phyloP scores from a whole-genome alignment of 2,797 vertebrate species.

The Antennarius maculatus region DNA sequence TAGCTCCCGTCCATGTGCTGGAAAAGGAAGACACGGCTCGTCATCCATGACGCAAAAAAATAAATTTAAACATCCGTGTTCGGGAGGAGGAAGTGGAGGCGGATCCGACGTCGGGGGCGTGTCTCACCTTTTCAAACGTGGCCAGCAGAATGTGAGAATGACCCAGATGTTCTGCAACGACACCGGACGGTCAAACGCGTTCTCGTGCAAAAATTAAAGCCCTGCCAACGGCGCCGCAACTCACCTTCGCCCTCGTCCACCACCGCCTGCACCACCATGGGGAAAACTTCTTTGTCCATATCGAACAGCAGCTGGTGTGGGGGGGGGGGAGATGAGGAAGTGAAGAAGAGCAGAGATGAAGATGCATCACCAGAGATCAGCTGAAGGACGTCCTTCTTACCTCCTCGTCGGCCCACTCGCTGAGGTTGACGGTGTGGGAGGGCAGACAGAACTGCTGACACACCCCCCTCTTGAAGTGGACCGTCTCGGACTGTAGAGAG shows the following conservation, averaged over 20 bases:
- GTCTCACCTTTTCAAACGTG: conserved; percentile 93
- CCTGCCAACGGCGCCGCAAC: conserved; percentile 9
- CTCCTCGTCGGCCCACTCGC: conserved; percentile 96
- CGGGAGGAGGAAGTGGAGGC: too few relatives aligned
- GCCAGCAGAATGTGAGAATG: conserved; percentile 95
- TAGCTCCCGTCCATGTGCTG: conserved; percentile 95
- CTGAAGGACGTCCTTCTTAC: conserved; percentile 61
- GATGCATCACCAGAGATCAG: background rate
- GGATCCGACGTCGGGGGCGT: background rate
- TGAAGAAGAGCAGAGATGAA: background rate
- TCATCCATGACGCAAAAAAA: too few relatives aligned
- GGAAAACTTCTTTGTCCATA: conserved; percentile 94
- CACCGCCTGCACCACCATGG: conserved; percentile 96
- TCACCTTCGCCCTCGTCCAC: conserved; percentile 95
- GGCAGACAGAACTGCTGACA: conserved; percentile 98
- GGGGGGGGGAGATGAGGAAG: background rate
- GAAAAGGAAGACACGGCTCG: background rate
- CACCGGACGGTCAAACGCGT: background rate
- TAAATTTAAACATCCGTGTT: too few relatives aligned
- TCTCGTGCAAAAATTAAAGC: conserved; percentile 6
- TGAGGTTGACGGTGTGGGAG: conserved; percentile 94
- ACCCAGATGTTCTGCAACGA: conserved; percentile 89
- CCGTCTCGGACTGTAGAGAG: conserved; percentile 94
- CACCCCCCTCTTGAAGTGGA: conserved; percentile 94
- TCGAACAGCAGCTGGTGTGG: conserved; percentile 89